phyloP scores from a whole-genome alignment of 2,888 invertebrate species.

The Frankliniella intonsa region DNA sequence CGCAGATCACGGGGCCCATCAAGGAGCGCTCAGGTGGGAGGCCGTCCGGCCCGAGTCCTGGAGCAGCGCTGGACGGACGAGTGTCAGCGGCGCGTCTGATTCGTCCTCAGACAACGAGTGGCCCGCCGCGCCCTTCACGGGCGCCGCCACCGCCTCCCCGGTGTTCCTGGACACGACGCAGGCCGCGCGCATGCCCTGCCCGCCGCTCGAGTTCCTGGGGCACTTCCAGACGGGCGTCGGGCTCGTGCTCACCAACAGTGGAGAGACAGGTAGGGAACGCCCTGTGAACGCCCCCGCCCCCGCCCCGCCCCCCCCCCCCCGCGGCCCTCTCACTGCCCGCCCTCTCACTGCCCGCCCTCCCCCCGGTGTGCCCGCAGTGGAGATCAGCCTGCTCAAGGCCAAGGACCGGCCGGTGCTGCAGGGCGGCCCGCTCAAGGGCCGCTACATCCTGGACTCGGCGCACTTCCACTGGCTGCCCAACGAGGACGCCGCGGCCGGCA shows the following conservation, averaged over 20 bases:
- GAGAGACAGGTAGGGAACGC: slow-evolving; percentile 4
- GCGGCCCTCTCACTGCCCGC: too few species aligned
- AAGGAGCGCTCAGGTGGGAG: background rate
- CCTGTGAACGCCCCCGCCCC: too few species aligned
- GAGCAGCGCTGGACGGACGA: background rate
- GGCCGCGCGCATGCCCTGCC: background rate
- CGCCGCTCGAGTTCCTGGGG: slow-evolving; percentile 16
- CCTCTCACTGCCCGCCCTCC: background rate
- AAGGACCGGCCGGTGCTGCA: slow-evolving; percentile 38
- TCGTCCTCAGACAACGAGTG: background rate
- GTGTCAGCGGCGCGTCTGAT: background rate
- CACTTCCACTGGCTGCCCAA: slow-evolving; percentile 57
- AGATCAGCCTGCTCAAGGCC: background rate
- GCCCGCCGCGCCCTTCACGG: background rate
- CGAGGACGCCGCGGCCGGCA: slow-evolving; percentile 54
- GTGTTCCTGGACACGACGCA: background rate
- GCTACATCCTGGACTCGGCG: slow-evolving; percentile 52
- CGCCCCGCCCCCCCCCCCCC: too few species aligned
- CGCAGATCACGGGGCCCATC: background rate
- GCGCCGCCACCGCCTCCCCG: background rate
- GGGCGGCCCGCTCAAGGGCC: slow-evolving; percentile 51
- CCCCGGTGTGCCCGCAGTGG: background rate
- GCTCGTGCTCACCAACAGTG: slow-evolving; percentile 13
- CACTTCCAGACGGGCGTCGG: slow-evolving; percentile 18
- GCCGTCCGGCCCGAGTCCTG: background rate